These are phyloP conservation scores for Tragelaphus imberbis DNA, from an alignment of 2,113 vertebrate genomes.

Conservation along the genomic window DNA sequence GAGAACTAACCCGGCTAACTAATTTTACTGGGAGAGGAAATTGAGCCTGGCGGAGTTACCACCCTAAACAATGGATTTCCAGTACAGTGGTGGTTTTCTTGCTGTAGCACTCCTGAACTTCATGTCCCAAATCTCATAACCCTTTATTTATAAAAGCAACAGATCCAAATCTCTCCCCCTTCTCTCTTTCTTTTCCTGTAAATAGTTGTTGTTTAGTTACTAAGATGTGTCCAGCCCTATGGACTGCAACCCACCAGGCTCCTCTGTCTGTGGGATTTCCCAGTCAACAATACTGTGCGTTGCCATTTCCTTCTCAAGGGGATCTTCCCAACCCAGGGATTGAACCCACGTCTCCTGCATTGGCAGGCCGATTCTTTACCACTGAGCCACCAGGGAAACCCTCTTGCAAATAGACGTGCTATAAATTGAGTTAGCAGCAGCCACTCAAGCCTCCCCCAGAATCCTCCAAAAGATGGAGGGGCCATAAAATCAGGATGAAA, in stretches of 20 bases:
- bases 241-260: background rate
- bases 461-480: background rate
- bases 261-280: background rate
- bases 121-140: background rate
- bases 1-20: background rate
- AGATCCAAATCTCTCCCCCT: background rate
- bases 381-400: background rate
- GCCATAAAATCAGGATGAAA: too few species aligned
- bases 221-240: background rate
- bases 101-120: background rate
- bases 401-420: background rate
- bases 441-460: background rate
- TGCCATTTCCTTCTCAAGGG: background rate
- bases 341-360: background rate
- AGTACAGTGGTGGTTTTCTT: background rate
- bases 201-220: background rate
- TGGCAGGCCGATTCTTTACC: background rate
- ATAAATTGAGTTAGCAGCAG: background rate
- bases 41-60: background rate
- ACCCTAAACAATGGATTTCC: background rate
- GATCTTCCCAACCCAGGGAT: background rate
- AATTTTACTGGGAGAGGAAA: background rate
- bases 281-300: background rate
- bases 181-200: background rate
- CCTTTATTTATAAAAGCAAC: background rate